Base-by-base conservation (phyloP, 2,888 invertebrate genomes). In the Drosophila mimica region DNA sequence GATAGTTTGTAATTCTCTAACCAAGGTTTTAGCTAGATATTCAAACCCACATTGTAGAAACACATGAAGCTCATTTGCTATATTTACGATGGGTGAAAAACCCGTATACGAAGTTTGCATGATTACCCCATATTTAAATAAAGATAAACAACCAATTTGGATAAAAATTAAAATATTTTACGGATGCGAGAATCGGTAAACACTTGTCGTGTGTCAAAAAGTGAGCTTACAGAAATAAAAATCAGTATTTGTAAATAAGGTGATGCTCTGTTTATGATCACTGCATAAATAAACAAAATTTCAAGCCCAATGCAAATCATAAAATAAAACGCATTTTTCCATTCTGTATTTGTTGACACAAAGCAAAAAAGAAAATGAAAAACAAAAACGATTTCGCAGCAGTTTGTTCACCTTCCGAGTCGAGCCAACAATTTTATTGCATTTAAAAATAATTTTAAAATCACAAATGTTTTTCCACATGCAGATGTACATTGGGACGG, bases 391-490 rank as follows among this genome's bases (percentile, higher is more conserved):
- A 58, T 53, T 75, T 63, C 15, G 56, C 65, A 49, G 61, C 69
- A 74, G 83, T 83, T 81, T 81, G 53, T 85, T 88, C 70, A 88
- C 71, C 84, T 81, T 62, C 38, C 17, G 17, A 31, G 30, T 20
- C 38, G 74, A 36, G 11, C 43, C 60, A 59, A 30, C 11, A 48
- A 40, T 48, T 57, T 15, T 34, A 33, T 36, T 43, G 49, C 49
- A 51, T 61, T 60, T 57, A 30, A 58, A 59, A 70, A 59, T 51
- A 48, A 61, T 52, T 59, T 52, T 7, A 4, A 30, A 36, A 46
- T 25, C 8, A 28, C 31, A n/a, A 34, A 38, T 58, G 33, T 43
- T 9, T 46, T 33, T 38, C 20, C 46, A 58, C 28, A 15, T 11
- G 25, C 30, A 54, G 43, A 31, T 20, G 11, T 31, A 11, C 11